Evolutionary conservation across 2,797 vertebrate species (phyloP).

Genomic region (Acipenser ruthenus): DNA sequence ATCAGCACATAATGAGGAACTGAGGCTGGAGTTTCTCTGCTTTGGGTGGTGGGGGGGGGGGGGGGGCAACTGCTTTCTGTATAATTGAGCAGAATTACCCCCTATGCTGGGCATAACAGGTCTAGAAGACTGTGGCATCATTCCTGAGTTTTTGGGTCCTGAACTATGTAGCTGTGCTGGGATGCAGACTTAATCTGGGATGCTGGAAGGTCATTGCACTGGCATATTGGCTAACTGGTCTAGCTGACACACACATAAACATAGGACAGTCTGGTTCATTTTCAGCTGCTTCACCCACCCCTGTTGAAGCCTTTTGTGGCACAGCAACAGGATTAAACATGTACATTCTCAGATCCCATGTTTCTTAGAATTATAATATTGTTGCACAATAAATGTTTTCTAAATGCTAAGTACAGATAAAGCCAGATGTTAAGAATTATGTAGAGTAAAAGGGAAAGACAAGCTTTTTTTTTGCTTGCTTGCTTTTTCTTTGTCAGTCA

Average conservation of each 20-base stretch:
- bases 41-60: not conserved
- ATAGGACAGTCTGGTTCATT: not conserved
- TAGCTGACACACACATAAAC: not conserved
- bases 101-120: not conserved
- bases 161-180: not conserved
- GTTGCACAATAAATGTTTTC: not conserved
- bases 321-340: not conserved
- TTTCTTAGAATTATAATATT: not conserved
- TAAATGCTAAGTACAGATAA: not conserved
- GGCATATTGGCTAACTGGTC: not conserved
- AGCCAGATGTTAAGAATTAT: constrained; percentile 4
- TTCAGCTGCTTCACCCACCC: too few relatives aligned
- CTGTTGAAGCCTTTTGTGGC: too few relatives aligned
- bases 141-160: not conserved
- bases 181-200: not conserved
- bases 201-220: not conserved
- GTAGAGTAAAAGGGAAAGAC: not conserved
- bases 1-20: not conserved
- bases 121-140: not conserved
- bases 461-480: not conserved
- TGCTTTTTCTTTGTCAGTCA: not conserved
- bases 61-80: not conserved
- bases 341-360: not conserved
- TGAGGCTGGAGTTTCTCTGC: not conserved
- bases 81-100: too few relatives aligned